A percentile compares a stretch with the other conserved stretches of the same genome.
These are phyloP conservation scores for Florisuga fusca DNA, from an alignment of 2,797 vertebrate species.

Conservation along the genomic window DNA sequence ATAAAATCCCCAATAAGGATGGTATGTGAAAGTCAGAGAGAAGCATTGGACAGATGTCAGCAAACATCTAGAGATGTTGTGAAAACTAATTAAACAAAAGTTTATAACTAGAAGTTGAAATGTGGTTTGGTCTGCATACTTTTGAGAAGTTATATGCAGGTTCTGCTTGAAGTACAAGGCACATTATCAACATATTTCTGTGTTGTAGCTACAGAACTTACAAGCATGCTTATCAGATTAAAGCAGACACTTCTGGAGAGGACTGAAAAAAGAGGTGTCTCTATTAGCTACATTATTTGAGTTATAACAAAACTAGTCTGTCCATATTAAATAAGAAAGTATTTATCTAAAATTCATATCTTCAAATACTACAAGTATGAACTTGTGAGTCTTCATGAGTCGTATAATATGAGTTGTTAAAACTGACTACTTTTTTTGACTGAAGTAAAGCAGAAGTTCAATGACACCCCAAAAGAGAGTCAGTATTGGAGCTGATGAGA, in stretches of 20 bases:
- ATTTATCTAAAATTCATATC: not conserved
- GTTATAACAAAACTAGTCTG: not conserved
- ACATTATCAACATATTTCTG: not conserved
- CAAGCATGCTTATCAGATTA: not conserved
- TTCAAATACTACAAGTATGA: not conserved
- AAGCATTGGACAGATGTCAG: not conserved
- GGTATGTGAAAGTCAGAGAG: not conserved
- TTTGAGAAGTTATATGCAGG: slow-evolving; percentile 16
- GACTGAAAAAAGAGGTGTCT: not conserved
- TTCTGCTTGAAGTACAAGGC: not conserved
- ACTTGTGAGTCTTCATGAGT: not conserved
- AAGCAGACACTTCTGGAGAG: not conserved
- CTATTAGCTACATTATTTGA: not conserved
- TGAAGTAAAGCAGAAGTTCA: not conserved
- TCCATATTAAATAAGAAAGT: not conserved
- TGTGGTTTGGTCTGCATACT: not conserved
- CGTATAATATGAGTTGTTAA: not conserved
- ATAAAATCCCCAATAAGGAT: not conserved
- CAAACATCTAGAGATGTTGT: not conserved
- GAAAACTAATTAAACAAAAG: slow-evolving; percentile 11
- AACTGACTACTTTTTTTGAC: not conserved
- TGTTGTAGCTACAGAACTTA: not conserved
- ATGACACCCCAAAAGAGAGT: not conserved
- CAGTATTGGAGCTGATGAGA: not conserved
- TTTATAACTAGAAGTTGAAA: not conserved